Evolutionary conservation across 2,113 vertebrate genomes (phyloP).

Genomic region (Tachuris rubrigastra): DNA sequence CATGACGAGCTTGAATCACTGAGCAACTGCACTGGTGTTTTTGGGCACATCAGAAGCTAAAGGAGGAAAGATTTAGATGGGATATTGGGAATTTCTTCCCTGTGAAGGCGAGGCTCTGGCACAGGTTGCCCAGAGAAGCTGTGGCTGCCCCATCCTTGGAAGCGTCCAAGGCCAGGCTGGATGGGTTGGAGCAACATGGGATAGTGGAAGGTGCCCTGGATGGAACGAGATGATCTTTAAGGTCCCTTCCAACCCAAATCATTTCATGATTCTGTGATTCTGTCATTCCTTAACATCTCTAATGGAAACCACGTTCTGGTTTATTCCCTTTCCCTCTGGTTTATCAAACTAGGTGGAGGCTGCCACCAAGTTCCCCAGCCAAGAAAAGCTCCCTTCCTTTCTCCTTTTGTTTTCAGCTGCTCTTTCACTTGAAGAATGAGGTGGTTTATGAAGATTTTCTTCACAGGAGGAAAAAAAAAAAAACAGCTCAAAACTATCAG

Average conservation of each 20-base stretch:
- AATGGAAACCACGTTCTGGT: not conserved
- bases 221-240: not conserved
- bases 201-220: not conserved
- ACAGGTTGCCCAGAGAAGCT: not conserved
- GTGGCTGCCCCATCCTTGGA: not conserved
- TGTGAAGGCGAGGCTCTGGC: not conserved
- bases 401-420: not conserved
- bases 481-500: not conserved
- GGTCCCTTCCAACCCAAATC: not conserved
- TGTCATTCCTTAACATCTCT: not conserved
- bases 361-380: not conserved
- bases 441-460: not conserved
- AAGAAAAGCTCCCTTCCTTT: not conserved
- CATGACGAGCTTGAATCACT: accelerated
- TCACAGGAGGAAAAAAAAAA: not conserved
- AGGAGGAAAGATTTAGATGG: not conserved
- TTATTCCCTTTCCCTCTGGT: not conserved
- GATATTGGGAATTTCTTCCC: not conserved
- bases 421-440: not conserved
- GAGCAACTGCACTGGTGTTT: accelerated
- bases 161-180: not conserved
- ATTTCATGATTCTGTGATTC: not conserved
- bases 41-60: not conserved
- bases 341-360: not conserved
- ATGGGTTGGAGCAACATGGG: not conserved